phyloP scores from a whole-genome alignment of 2,888 invertebrate genomes.

The Ichneumoninae sp. region DNA sequence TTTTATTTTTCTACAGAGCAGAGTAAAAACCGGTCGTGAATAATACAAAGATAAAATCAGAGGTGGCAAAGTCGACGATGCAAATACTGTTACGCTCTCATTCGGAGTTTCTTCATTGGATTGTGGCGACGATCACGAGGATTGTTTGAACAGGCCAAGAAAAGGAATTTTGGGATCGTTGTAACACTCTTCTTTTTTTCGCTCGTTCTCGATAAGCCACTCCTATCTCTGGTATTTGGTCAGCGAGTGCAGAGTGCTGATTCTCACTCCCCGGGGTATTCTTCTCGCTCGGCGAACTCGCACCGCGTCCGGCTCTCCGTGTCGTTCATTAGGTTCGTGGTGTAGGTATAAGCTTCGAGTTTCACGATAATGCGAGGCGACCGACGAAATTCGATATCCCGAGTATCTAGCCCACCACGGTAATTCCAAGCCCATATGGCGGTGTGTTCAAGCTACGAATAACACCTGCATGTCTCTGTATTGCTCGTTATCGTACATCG shows the following conservation, averaged over 20 bases:
- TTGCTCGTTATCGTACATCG: neutral
- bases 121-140: slow-evolving; percentile 22
- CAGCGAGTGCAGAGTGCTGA: slow-evolving; percentile 15
- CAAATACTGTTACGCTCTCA: neutral
- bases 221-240: slow-evolving; percentile 31
- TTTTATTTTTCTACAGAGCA: neutral
- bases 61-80: neutral
- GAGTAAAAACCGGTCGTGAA: neutral
- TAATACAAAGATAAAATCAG: slow-evolving; percentile 8
- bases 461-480: neutral
- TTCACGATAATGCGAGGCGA: slow-evolving; percentile 54
- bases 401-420: neutral
- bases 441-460: neutral
- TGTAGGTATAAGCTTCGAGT: slow-evolving; percentile 33
- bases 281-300: slow-evolving; percentile 10
- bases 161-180: slow-evolving; percentile 2
- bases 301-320: slow-evolving; percentile 22
- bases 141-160: slow-evolving; percentile 10
- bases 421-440: neutral
- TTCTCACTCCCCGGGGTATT: slow-evolving; percentile 9
- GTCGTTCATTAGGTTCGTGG: slow-evolving; percentile 30
- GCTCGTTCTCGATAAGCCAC: slow-evolving; percentile 33
- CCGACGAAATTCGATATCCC: slow-evolving; percentile 58
- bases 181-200: neutral
- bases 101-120: slow-evolving; percentile 4